Conservation (phyloP, 2,797 vertebrate genomes). For the Limnodromus scolopaceus region DNA sequence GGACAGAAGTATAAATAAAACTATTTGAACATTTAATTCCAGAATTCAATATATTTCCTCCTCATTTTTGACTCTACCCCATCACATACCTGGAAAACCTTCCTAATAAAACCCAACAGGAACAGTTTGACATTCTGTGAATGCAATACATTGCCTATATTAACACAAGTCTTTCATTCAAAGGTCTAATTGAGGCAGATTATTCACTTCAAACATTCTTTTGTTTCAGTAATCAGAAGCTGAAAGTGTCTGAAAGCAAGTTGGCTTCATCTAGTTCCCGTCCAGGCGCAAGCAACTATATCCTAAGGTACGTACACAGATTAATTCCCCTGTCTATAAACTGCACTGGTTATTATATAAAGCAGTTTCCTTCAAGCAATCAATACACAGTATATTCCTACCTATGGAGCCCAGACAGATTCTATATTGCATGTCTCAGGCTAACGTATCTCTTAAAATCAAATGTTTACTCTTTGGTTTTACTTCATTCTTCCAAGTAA, state of each 20-base stretch:
- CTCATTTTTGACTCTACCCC: not conserved
- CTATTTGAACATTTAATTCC: not conserved
- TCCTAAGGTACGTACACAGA: not conserved
- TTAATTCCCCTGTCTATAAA: not conserved
- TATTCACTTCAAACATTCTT: not conserved
- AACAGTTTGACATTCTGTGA: not conserved
- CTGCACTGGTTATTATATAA: not conserved
- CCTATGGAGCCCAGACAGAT: not conserved
- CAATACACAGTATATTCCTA: not conserved
- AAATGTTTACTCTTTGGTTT: not conserved
- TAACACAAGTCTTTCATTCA: not conserved
- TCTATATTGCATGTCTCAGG: not conserved
- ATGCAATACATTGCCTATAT: not conserved
- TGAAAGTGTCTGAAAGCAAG: not conserved
- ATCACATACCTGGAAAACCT: not conserved
- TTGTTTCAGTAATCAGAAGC: not conserved
- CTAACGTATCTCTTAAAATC: accelerated
- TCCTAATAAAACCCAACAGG: not conserved
- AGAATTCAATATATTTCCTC: not conserved
- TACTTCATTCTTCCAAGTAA: not conserved
- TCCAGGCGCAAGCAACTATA: not conserved
- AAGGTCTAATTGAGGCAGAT: not conserved
- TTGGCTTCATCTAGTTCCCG: not conserved
- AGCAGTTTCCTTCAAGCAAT: not conserved
- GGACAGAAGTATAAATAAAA: not conserved